A percentile compares a stretch with the other conserved stretches of the same genome.
These are phyloP conservation scores for Orientallactaga sibirica DNA, from an alignment of 2,797 vertebrate genomes.

Conservation along the genomic window DNA sequence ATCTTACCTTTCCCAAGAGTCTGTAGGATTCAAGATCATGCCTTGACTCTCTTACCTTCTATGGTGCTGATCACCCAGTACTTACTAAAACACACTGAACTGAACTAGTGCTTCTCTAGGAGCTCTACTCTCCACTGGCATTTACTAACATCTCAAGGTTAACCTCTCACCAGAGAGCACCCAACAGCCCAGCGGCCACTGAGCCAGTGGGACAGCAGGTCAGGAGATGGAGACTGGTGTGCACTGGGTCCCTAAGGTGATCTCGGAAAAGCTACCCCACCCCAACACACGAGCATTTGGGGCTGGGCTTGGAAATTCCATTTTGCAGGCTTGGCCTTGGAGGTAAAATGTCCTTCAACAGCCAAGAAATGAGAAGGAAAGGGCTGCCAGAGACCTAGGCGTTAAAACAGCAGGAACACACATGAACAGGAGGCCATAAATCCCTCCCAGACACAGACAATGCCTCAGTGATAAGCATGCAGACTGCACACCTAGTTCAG, in stretches of 20 bases:
- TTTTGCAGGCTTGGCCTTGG: conserved; percentile 18
- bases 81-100: not conserved
- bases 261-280: not conserved
- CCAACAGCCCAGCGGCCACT: not conserved
- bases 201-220: not conserved
- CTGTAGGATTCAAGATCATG: not conserved
- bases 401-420: conserved; percentile 65
- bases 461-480: conserved; percentile 71
- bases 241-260: not conserved
- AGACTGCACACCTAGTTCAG: conserved; percentile 85
- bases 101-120: not conserved
- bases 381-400: conserved; percentile 61
- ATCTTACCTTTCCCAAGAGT: conserved; percentile 36
- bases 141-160: conserved; percentile 25
- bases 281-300: not conserved
- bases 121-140: not conserved
- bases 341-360: conserved; percentile 55
- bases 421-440: conserved; percentile 72
- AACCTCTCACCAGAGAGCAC: conserved; percentile 15
- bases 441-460: conserved; percentile 72
- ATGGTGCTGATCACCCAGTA: not conserved
- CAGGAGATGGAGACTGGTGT: not conserved
- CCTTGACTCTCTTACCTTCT: not conserved
- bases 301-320: not conserved
- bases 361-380: conserved; percentile 52